Base-by-base conservation (phyloP, 1,140 invertebrate genomes). In the Trichonephila clavipes region DNA sequence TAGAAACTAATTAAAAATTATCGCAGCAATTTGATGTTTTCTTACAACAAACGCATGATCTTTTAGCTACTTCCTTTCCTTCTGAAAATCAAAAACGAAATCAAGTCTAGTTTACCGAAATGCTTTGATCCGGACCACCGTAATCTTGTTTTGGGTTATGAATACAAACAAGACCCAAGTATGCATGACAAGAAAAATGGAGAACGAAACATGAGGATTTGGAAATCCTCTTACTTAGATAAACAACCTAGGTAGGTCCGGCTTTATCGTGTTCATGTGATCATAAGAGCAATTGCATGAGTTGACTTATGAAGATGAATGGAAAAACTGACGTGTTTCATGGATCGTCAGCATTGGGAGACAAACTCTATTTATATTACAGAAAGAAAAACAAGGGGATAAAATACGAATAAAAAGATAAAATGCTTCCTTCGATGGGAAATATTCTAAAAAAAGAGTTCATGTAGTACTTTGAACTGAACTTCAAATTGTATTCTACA, bases 301-400 rank as follows among this genome's bases (percentile, higher is more conserved):
- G 21, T 77, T 90, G 88, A 90, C 89, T 81, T 90, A 90, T 62
- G 58, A 90, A 90, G 89, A 81, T 61, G 69, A 40, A 81, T 90
- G 77, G 21, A 81, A 24, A 24, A 58, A 66, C 28, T 88, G 59
- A 64, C 59, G 28, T 34, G 24, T 64, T 88, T 24, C 87, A 44
- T 88, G 61, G 87, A 77, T 77, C 69, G 69, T 18, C 69, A 77
- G 28, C 28, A 77, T 24, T 77, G 18, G 62, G 62, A 51, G 51
- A 21, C 62, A 6, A 72, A 28, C 24, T 77, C 69, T 77, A 77
- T 77, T 40, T 28, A 77, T 77, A 77, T 28, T 5, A 34, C 16
- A 0, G 69, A 10, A 12, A 77, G 28, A 77, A 82, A 19, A 28
- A 7, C 28, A 3, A 34, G 77, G 28, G 19, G 18, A 82, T 51